Evolutionary conservation across 2,797 vertebrate genomes (phyloP).

Genomic region (Euthynnus affinis): DNA sequence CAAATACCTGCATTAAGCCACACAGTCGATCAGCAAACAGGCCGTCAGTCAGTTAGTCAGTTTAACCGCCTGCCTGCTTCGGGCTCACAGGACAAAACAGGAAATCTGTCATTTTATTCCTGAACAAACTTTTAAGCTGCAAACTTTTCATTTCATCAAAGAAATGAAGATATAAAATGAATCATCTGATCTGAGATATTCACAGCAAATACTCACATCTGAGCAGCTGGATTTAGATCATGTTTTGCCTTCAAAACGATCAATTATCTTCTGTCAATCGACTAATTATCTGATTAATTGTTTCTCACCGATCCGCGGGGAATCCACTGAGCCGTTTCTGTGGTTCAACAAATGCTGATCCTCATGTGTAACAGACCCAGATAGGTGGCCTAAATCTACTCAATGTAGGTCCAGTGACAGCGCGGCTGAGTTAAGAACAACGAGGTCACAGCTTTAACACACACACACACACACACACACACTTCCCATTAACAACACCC

Average conservation of each 20-base stretch:
- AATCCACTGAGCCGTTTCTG: not conserved
- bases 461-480: no score
- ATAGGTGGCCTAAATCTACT: slow-evolving; percentile 39
- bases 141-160: no score
- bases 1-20: not conserved
- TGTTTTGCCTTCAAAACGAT: no score
- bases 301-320: not conserved
- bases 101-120: not conserved
- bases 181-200: no score
- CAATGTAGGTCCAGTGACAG: slow-evolving; percentile 18
- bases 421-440: not conserved
- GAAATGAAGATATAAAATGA: not conserved
- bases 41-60: not conserved
- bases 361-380: slow-evolving; percentile 34
- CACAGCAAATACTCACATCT: no score
- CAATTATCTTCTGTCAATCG: no score
- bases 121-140: not conserved
- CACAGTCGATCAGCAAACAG: no score
- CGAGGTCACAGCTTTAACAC: slow-evolving; percentile 1
- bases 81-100: not conserved
- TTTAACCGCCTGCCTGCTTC: no score
- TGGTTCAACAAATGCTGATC: not conserved
- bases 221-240: no score
- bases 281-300: not conserved
- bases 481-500: not conserved